Evolutionary conservation across 2,113 vertebrate genomes (phyloP), one percentile per base, ranked within the genome.

Genomic region (Lepisosteus osseus): DNA sequence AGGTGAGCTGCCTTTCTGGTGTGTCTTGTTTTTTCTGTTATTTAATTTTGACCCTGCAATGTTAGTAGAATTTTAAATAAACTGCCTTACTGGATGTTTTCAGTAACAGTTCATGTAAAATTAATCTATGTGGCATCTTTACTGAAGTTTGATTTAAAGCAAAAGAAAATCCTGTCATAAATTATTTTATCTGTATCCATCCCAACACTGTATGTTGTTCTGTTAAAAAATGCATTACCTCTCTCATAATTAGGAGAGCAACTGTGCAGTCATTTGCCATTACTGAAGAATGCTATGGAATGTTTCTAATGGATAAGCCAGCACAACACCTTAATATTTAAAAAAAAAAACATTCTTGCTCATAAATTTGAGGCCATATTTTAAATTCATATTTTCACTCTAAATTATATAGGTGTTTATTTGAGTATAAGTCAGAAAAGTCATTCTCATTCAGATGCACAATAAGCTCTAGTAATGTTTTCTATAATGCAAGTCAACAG

Each of bases 371-470:
- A 80, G 83, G 82, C 83, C 76, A 79, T 86, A 76, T 77, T 86
- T 84, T 81, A 86, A 82, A 88, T 86, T 86, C 75, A 79, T 80
- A 84, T 87, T 87, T 29, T 82, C 80, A 71, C 77, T 86, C 80
- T 84, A 87, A 90, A 89, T 86, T 82, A 88, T 90, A 86, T 80
- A 89, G 86, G 89, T 88, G 86, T 87, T 90, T 84, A 86, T 85
- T 85, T 84, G 81, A 76, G 80, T 77, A 51, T 51, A 51, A 51
- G 47, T 51, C 47, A 51, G 47, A 51, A 51, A 5, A 79, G 88
- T 91, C 90, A 90, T 92, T 89, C 90, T 89, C 88, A 92, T 92
- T 92, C 89, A 89, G 89, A 91, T 86, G 83, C 84, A 85, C 89
- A 92, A 90, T 90, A 90, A 89, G 87, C 76, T 77, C 85, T 82